Evolutionary conservation across 2,888 invertebrate species (phyloP).

Genomic region (Schizaphis graminum): DNA sequence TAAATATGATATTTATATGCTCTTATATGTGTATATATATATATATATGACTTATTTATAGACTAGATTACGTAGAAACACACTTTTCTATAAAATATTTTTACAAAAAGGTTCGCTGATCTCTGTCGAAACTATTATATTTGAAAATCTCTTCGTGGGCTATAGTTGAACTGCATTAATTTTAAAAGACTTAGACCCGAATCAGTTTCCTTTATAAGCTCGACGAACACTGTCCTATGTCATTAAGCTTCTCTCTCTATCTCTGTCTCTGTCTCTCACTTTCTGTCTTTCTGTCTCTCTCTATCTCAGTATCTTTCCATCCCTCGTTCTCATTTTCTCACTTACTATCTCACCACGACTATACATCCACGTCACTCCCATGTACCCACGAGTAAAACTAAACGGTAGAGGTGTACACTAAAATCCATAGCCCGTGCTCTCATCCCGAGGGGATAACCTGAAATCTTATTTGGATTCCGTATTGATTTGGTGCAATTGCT

Average conservation of each 20-base stretch:
- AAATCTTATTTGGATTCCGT: constrained; percentile 7
- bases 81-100: constrained; percentile 5
- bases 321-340: background rate
- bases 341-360: too few species aligned
- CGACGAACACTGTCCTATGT: constrained; percentile 50
- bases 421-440: background rate
- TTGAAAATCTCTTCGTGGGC: constrained; percentile 17
- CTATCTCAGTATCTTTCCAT: too few species aligned
- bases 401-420: background rate
- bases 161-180: constrained; percentile 47
- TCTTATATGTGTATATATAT: background rate
- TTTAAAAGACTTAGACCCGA: constrained; percentile 51
- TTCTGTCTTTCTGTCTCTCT: background rate
- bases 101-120: constrained; percentile 23
- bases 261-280: background rate
- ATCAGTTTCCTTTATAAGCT: constrained; percentile 49
- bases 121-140: constrained; percentile 30
- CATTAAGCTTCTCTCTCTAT: constrained; percentile 23
- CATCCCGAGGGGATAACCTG: background rate
- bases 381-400: background rate
- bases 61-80: constrained; percentile 30
- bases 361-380: background rate
- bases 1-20: background rate
- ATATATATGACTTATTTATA: background rate
- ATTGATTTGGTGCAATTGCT: constrained; percentile 37